phyloP scores from a whole-genome alignment of 2,888 invertebrate genomes.

The Limnephilus lunatus region DNA sequence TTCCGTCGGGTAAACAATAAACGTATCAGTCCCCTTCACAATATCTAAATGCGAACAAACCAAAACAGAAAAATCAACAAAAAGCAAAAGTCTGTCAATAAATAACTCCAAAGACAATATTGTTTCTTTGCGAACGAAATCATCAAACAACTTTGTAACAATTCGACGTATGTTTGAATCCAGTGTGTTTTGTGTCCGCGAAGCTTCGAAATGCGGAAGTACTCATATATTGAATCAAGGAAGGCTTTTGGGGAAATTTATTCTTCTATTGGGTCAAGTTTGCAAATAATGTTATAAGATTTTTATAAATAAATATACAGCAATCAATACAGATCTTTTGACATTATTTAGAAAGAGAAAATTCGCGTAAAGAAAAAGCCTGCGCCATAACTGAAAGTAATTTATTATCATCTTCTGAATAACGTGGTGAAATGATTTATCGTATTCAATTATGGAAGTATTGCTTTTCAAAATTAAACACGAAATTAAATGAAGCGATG shows the following conservation, averaged over 20 bases:
- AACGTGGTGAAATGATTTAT: conserved; percentile 34
- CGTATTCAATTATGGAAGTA: conserved; percentile 2
- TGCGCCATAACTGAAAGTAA: not conserved
- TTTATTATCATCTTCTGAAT: conserved; percentile 13
- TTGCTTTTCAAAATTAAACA: conserved; percentile 21
- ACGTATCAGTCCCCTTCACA: not conserved
- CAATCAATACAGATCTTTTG: not conserved
- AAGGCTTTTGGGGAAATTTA: not conserved
- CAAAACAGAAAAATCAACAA: conserved; percentile 23
- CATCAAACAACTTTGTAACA: conserved; percentile 41
- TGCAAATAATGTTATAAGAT: not conserved
- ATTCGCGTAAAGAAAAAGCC: not conserved
- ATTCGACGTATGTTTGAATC: conserved; percentile 24
- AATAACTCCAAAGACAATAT: conserved; percentile 43
- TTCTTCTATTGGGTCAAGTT: not conserved
- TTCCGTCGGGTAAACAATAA: not conserved
- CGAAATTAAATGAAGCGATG: conserved; percentile 12
- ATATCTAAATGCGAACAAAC: not conserved
- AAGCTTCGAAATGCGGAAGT: conserved; percentile 40
- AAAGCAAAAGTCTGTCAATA: conserved; percentile 15
- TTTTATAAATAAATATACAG: not conserved
- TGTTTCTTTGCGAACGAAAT: conserved; percentile 41
- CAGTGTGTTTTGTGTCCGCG: conserved; percentile 39
- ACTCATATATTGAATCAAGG: conserved; percentile 28
- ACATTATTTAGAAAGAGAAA: not conserved